A percentile compares a stretch with the other conserved stretches of the same genome.
phyloP scores from a whole-genome alignment of 2,113 vertebrate species.

The Stigmatopora nigra region DNA sequence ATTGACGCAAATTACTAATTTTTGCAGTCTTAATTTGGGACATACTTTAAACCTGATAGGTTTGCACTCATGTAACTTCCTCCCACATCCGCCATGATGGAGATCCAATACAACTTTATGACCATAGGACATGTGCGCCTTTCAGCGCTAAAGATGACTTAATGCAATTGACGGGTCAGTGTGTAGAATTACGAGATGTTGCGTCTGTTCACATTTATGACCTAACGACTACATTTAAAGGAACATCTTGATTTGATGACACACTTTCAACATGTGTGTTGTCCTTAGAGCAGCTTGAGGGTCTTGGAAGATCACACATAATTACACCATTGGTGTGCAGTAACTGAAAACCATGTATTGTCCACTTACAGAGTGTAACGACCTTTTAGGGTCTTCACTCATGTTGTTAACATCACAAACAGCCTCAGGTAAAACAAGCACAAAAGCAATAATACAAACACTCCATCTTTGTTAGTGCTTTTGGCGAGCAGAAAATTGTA shows the following conservation, averaged over 20 bases:
- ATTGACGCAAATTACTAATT: not conserved
- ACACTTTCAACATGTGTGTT: slow-evolving; percentile 10
- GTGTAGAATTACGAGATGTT: not conserved
- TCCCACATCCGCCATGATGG: slow-evolving; percentile 8
- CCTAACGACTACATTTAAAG: slow-evolving; percentile 26
- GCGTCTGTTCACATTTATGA: slow-evolving; percentile 31
- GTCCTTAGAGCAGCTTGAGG: slow-evolving; percentile 10
- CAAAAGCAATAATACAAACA: not conserved
- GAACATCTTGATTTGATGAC: slow-evolving; percentile 6
- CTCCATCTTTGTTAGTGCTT: not conserved
- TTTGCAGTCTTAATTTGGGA: not conserved
- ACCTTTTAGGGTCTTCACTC: not conserved
- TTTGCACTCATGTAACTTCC: not conserved
- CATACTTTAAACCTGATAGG: not conserved
- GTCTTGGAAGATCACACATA: not conserved
- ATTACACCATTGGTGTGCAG: not conserved
- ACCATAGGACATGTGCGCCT: slow-evolving; percentile 10
- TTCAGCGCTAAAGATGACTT: slow-evolving; percentile 25
- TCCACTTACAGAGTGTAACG: not conserved
- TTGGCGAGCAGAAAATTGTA: too few species aligned
- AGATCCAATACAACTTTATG: slow-evolving; percentile 21
- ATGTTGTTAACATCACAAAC: slow-evolving; percentile 4
- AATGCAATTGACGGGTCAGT: slow-evolving; percentile 20
- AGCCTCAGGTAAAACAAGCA: not conserved
- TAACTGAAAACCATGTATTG: not conserved